Conservation (phyloP, 2,113 vertebrate genomes). For the Leptobrachium ailaonicum region DNA sequence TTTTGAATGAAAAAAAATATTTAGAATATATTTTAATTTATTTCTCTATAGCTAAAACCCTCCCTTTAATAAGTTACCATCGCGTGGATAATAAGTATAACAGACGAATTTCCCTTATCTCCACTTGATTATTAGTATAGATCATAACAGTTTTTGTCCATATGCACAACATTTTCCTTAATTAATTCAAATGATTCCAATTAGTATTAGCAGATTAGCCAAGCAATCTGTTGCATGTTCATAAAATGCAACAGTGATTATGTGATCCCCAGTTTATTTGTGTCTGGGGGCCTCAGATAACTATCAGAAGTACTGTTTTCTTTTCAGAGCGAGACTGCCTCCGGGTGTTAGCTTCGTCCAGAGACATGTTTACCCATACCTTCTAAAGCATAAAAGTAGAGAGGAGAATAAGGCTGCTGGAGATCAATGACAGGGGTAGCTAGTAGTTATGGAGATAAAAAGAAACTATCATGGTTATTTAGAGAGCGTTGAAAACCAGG, state of each 20-base stretch:
- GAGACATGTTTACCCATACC: not conserved
- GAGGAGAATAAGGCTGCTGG: too few species aligned
- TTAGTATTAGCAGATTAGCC: not conserved
- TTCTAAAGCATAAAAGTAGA: too few species aligned
- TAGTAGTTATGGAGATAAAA: too few species aligned
- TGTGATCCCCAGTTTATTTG: not conserved
- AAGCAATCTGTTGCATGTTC: not conserved
- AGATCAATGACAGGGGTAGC: too few species aligned
- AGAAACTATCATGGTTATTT: too few species aligned
- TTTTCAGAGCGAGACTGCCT: not conserved
- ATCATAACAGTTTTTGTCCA: conserved; percentile 8
- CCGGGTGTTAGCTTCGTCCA: not conserved
- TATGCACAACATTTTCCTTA: conserved; percentile 29
- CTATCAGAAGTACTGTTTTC: not conserved
- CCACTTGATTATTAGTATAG: not conserved
- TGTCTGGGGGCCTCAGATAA: not conserved
- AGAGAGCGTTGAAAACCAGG: too few species aligned
- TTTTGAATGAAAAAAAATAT: too few species aligned
- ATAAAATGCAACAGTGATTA: not conserved
- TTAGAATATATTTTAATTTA: not conserved
- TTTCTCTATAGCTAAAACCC: not conserved
- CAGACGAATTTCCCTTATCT: not conserved
- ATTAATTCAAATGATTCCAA: conserved; percentile 19
- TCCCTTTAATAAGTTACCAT: not conserved
- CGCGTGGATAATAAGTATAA: not conserved